Conservation (phyloP, 2,888 invertebrate genomes). For the Drosophila seclusa region DNA sequence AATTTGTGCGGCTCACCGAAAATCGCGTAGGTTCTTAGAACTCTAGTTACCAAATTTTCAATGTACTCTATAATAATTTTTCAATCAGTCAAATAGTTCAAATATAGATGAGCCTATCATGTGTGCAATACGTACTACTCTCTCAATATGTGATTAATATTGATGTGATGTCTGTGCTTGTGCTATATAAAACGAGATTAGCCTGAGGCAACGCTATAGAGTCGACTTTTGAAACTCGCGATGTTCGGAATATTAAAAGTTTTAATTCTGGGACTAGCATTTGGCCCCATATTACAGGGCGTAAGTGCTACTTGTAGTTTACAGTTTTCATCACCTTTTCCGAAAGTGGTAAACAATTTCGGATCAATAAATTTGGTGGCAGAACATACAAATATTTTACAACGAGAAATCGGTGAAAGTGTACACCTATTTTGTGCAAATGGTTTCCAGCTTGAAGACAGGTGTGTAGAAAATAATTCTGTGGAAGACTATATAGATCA, state of each 20-base stretch:
- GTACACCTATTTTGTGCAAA: neutral
- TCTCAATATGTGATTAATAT: neutral
- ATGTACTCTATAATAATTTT: no score
- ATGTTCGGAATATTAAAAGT: neutral
- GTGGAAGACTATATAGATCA: neutral
- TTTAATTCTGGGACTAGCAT: neutral
- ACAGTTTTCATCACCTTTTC: rapidly evolving
- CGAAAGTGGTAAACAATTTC: neutral
- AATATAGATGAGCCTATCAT: neutral
- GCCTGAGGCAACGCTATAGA: neutral
- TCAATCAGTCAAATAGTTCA: neutral
- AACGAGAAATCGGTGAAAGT: neutral
- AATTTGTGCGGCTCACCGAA: neutral
- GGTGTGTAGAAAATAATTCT: neutral
- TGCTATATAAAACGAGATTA: neutral
- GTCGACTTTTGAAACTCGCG: neutral
- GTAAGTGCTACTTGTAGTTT: neutral
- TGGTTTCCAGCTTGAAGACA: rapidly evolving
- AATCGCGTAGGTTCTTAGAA: neutral
- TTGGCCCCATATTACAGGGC: neutral
- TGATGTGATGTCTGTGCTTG: neutral
- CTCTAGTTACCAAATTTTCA: neutral
- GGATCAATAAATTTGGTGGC: neutral
- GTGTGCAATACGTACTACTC: no score
- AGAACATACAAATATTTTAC: rapidly evolving